Evolutionary conservation across 1,140 invertebrate genomes (phyloP).

Genomic region (Drosophila kanapiae): DNA sequence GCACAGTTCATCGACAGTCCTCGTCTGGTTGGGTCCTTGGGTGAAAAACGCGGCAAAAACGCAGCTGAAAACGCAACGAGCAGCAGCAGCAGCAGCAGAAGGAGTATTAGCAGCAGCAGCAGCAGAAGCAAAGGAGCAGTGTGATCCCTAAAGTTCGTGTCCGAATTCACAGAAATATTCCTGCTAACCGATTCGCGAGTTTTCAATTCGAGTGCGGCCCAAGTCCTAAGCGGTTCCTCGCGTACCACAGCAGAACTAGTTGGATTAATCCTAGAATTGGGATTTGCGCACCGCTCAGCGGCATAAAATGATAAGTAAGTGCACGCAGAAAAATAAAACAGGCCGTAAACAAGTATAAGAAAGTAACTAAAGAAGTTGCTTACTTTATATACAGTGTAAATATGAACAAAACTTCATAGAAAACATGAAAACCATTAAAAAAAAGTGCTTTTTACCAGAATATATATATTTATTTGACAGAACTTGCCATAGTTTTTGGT

Average conservation of each 20-base stretch:
- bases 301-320: slow-evolving; percentile 83
- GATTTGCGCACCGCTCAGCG: slow-evolving; percentile 75
- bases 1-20: slow-evolving; percentile 77
- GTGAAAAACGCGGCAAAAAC: slow-evolving; percentile 52
- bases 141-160: slow-evolving; percentile 15
- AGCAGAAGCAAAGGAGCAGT: slow-evolving; percentile 26
- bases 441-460: background rate
- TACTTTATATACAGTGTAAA: background rate
- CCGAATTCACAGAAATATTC: slow-evolving; percentile 5
- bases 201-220: slow-evolving; percentile 13
- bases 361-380: background rate
- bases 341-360: background rate
- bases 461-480: background rate
- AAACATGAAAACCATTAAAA: background rate
- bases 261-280: slow-evolving; percentile 63
- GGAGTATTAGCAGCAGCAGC: slow-evolving; percentile 24
- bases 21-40: slow-evolving; percentile 70
- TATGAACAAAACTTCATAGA: background rate
- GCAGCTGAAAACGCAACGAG: slow-evolving; percentile 30
- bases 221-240: slow-evolving; percentile 21
- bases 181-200: slow-evolving; percentile 32
- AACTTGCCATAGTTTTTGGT: background rate
- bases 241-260: slow-evolving; percentile 45
- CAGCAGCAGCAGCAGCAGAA: slow-evolving; percentile 28
- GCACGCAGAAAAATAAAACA: background rate